These are phyloP conservation scores for Trachythela sp. DNA, from an alignment of 64 coral and sea anemone species.

Conservation along the genomic window DNA sequence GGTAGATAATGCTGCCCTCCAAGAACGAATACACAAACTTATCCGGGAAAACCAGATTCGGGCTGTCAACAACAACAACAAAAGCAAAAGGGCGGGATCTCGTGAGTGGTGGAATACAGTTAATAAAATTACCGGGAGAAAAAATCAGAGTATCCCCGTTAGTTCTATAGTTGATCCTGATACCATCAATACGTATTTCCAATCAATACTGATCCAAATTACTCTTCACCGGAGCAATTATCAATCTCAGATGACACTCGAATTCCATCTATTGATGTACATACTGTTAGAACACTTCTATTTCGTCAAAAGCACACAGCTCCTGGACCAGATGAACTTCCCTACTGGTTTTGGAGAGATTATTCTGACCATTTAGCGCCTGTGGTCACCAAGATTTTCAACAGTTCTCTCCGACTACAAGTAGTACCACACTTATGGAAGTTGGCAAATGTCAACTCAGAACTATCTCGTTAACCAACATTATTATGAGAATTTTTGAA, in stretches of 20 bases:
- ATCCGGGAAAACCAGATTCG: slow-evolving; percentile 44
- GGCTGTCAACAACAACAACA: slow-evolving; percentile 38
- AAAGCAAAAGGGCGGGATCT: not conserved
- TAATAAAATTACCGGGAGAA: not conserved
- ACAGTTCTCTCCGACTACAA: not conserved
- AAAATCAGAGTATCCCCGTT: not conserved
- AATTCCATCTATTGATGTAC: too few relatives aligned
- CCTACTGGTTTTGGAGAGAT: slow-evolving; percentile 19
- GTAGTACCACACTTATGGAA: not conserved
- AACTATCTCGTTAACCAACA: not conserved
- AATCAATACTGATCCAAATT: too few relatives aligned
- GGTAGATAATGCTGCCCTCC: slow-evolving; percentile 18
- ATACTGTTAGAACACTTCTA: too few relatives aligned
- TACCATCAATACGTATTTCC: not conserved
- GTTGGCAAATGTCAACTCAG: not conserved
- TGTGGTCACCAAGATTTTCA: slow-evolving; percentile 12
- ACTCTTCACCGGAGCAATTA: too few relatives aligned
- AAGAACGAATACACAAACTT: slow-evolving; percentile 39
- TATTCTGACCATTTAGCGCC: not conserved
- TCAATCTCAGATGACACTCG: too few relatives aligned
- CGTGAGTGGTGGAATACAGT: slow-evolving; percentile 20
- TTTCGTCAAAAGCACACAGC: too few relatives aligned
- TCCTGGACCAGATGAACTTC: not conserved
- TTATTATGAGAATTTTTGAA: not conserved
- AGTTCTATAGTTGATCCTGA: not conserved